Percentiles rank a stretch among this genome's conserved stretches.
These are phyloP conservation scores for Pomacea maculata DNA, from an alignment of 1,140 invertebrate species.

Conservation along the genomic window DNA sequence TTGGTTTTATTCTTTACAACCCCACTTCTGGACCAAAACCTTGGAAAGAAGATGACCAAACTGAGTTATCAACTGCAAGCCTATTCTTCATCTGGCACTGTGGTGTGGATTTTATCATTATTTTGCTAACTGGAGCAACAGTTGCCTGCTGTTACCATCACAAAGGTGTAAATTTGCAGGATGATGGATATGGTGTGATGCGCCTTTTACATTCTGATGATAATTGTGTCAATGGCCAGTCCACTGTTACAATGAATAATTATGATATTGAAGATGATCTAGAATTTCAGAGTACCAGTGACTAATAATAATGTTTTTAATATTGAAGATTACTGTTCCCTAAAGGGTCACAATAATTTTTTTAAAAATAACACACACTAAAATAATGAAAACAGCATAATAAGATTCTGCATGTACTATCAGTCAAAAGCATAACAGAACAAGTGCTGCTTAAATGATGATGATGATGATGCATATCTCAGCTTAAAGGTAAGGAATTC, in stretches of 20 bases:
- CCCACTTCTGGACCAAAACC: conserved; percentile 54
- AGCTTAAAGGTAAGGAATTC: too few species aligned
- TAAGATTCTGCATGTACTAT: too few species aligned
- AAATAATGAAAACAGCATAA: too few species aligned
- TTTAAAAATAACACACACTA: too few species aligned
- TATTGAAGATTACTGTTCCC: too few species aligned
- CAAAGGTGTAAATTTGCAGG: conserved; percentile 33
- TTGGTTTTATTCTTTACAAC: conserved; percentile 69
- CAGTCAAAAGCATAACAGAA: too few species aligned
- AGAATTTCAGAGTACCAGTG: conserved; percentile 35
- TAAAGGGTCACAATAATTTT: too few species aligned
- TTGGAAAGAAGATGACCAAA: conserved; percentile 66
- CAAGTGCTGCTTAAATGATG: too few species aligned
- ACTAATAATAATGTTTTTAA: too few species aligned
- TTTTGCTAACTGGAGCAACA: conserved; percentile 53
- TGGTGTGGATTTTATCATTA: conserved; percentile 53
- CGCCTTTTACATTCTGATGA: conserved; percentile 39
- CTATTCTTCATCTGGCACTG: conserved; percentile 68
- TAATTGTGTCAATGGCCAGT: conserved; percentile 43
- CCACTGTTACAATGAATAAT: conserved; percentile 43
- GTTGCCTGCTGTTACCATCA: conserved; percentile 42
- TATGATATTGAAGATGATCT: conserved; percentile 49
- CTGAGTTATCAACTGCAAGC: conserved; percentile 68
- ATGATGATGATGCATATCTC: too few species aligned
- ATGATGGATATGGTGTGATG: conserved; percentile 42